A percentile compares a stretch with the other conserved stretches of the same genome.
phyloP scores from a whole-genome alignment of 2,888 invertebrate genomes.

The Agrochola macilenta region DNA sequence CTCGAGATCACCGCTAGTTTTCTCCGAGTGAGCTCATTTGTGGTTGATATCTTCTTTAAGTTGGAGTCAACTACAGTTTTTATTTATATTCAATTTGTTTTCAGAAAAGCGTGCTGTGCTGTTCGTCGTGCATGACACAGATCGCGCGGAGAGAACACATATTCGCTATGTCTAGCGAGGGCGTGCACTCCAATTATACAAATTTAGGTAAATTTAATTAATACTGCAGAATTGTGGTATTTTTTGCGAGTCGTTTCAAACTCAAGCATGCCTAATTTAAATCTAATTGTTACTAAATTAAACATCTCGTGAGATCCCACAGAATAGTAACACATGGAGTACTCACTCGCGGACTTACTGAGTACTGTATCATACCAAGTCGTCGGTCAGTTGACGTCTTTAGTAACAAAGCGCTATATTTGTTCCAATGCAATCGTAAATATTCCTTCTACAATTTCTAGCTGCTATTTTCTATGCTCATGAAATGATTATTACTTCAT shows the following conservation, averaged over 20 bases:
- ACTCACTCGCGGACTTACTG: background rate
- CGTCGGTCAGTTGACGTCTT: background rate
- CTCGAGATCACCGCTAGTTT: background rate
- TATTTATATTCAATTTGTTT: constrained; percentile 20
- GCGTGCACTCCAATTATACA: constrained; percentile 85
- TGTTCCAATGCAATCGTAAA: background rate
- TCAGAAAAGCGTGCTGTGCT: constrained; percentile 80
- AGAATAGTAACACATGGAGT: background rate
- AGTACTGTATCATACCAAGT: background rate
- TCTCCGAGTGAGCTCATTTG: background rate
- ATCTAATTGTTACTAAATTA: background rate
- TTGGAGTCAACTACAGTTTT: background rate
- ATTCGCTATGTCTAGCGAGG: constrained; percentile 86
- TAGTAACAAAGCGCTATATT: background rate
- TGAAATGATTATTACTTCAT: too few relatives aligned
- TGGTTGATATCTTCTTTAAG: background rate
- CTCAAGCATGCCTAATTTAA: background rate
- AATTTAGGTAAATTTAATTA: constrained; percentile 73
- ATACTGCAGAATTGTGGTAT: background rate
- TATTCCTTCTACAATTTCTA: background rate
- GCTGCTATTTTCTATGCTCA: background rate
- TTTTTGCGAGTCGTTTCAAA: background rate
- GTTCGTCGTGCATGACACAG: constrained; percentile 77
- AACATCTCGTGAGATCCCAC: background rate
- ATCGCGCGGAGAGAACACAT: constrained; percentile 81